These are phyloP conservation scores for Notothenia rossii DNA, from an alignment of 2,113 vertebrate genomes.

Conservation along the genomic window DNA sequence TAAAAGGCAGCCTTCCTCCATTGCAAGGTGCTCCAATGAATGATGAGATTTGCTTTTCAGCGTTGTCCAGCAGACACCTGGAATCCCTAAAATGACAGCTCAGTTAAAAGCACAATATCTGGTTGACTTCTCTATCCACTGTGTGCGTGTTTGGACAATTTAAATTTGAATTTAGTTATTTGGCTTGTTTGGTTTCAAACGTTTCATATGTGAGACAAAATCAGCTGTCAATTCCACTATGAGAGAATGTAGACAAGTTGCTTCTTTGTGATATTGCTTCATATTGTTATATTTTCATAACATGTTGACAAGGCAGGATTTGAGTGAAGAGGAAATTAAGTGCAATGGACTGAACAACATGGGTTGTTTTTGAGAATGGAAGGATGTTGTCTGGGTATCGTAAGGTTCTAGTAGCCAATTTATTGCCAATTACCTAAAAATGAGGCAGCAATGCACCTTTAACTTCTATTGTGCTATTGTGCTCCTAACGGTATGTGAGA, in stretches of 20 bases:
- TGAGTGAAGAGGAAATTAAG: background rate
- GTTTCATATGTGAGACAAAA: constrained; percentile 32
- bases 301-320: constrained; percentile 1
- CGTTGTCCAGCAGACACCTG: constrained; percentile 27
- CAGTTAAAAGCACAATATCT: constrained; percentile 29
- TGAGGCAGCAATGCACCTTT: constrained; percentile 6
- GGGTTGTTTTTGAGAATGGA: background rate
- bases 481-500: too few relatives aligned
- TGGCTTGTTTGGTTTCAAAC: constrained; percentile 7
- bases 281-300: too few relatives aligned
- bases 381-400: background rate
- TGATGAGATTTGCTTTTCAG: constrained; percentile 52
- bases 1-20: constrained; percentile 46
- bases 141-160: constrained; percentile 16
- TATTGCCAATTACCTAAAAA: background rate
- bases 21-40: constrained; percentile 28
- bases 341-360: constrained; percentile 2
- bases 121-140: constrained; percentile 14
- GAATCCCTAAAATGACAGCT: constrained; percentile 37
- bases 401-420: constrained; percentile 3
- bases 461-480: background rate
- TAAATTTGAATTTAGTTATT: constrained; percentile 31
- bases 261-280: constrained; percentile 8
- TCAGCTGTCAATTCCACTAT: constrained; percentile 24
- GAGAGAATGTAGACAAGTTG: background rate